These are phyloP conservation scores for Astyanax mexicanus DNA, from an alignment of 2,797 vertebrate species.

Conservation along the genomic window DNA sequence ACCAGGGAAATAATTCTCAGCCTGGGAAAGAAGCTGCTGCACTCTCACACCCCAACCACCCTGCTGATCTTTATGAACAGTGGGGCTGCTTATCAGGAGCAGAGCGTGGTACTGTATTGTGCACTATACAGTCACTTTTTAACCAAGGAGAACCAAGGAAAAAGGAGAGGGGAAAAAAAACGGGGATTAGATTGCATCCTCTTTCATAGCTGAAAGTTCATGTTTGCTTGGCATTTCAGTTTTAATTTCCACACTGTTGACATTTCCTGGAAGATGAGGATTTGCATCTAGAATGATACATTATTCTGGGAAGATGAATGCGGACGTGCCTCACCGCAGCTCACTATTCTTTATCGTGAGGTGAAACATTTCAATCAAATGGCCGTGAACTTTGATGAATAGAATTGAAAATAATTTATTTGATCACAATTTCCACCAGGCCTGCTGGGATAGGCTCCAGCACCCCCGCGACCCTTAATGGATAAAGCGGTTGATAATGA, in stretches of 20 bases:
- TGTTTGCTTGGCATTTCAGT: slow-evolving; percentile 66
- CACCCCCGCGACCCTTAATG: too few relatives aligned
- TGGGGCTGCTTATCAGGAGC: slow-evolving; percentile 23
- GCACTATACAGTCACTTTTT: neutral
- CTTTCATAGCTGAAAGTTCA: slow-evolving; percentile 57
- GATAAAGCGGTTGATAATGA: too few relatives aligned
- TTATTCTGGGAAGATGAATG: slow-evolving; percentile 43
- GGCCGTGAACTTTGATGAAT: slow-evolving; percentile 26
- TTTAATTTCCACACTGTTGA: slow-evolving; percentile 56
- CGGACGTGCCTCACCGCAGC: slow-evolving; percentile 29
- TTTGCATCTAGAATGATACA: slow-evolving; percentile 52
- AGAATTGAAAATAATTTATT: too few relatives aligned
- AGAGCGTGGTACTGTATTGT: slow-evolving; percentile 12
- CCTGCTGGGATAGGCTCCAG: too few relatives aligned
- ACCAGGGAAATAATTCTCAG: slow-evolving; percentile 2
- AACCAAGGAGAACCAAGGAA: neutral
- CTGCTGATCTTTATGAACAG: slow-evolving; percentile 33
- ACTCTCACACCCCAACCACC: slow-evolving; percentile 2
- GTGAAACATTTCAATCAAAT: slow-evolving; percentile 6
- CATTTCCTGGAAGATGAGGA: slow-evolving; percentile 62
- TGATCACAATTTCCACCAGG: too few relatives aligned
- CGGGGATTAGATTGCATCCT: slow-evolving; percentile 50
- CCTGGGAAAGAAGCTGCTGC: slow-evolving; percentile 3
- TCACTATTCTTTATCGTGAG: slow-evolving; percentile 27
- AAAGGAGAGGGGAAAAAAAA: neutral